A percentile compares a stretch with the other conserved stretches of the same genome.
phyloP scores from a whole-genome alignment of 2,888 invertebrate genomes.

The Agrochola circellaris region DNA sequence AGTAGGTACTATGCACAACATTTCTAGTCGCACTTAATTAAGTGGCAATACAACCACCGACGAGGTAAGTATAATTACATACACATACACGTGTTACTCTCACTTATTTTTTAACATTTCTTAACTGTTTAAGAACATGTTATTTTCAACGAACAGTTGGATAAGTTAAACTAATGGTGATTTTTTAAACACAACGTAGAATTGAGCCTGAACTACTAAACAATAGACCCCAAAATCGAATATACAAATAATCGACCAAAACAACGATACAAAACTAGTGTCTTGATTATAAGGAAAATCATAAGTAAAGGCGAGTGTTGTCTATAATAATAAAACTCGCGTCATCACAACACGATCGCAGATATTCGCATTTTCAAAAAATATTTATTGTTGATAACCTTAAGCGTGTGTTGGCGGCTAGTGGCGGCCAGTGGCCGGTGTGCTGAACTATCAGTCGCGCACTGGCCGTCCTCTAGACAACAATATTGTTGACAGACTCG shows the following conservation, averaged over 20 bases:
- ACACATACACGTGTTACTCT: constrained; percentile 19
- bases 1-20: constrained; percentile 25
- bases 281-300: constrained; percentile 68
- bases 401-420: constrained; percentile 73
- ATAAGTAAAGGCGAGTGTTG: constrained; percentile 49
- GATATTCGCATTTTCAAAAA: constrained; percentile 73
- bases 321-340: constrained; percentile 68
- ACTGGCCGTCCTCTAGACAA: constrained; percentile 72
- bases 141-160: background rate
- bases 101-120: background rate
- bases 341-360: constrained; percentile 64
- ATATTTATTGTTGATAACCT: constrained; percentile 83
- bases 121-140: background rate
- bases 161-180: background rate
- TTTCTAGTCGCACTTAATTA: constrained; percentile 22
- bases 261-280: constrained; percentile 30
- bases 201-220: background rate
- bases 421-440: constrained; percentile 77
- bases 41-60: constrained; percentile 12
- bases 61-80: constrained; percentile 44
- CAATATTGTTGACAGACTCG: constrained; percentile 65
- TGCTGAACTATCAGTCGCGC: constrained; percentile 77
- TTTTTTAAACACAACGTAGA: background rate
- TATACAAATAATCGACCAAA: background rate
- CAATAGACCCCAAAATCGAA: constrained; percentile 8